Evolutionary conservation across 1,140 invertebrate species (phyloP).

Genomic region (Hypothenemus hampei): DNA sequence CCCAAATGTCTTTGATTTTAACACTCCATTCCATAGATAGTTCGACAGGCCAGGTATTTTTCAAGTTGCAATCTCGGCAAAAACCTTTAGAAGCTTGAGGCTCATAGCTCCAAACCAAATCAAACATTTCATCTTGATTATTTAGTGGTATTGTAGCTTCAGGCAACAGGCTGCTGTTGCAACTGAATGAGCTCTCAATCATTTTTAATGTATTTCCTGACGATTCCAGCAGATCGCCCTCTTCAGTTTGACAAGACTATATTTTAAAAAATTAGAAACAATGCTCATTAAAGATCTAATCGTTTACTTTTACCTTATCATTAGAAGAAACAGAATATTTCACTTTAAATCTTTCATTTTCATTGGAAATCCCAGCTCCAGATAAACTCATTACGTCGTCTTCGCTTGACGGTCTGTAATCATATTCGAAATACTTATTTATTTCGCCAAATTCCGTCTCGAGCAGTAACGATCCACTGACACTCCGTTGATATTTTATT

Average conservation of each 20-base stretch:
- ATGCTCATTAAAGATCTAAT: not conserved
- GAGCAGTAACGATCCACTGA: conserved; percentile 48
- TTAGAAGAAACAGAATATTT: not conserved
- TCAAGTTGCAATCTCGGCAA: conserved; percentile 4
- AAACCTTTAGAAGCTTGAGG: not conserved
- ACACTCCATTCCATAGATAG: not conserved
- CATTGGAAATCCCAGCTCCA: not conserved
- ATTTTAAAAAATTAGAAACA: not conserved
- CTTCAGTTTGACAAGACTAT: conserved; percentile 49
- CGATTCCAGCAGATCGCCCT: too few relatives aligned
- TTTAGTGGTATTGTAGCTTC: too few relatives aligned
- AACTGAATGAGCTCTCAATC: too few relatives aligned
- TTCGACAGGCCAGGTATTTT: not conserved
- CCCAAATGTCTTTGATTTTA: conserved; percentile 4
- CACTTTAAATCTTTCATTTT: not conserved
- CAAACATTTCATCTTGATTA: too few relatives aligned
- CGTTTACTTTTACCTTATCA: not conserved
- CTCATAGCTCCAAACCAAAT: not conserved
- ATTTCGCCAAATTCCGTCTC: conserved; percentile 38
- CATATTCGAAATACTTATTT: conserved; percentile 48
- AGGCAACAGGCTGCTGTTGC: too few relatives aligned
- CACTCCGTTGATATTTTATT: conserved; percentile 48
- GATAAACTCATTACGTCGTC: not conserved
- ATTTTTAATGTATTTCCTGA: too few relatives aligned
- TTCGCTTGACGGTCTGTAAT: not conserved